Percentiles rank a stretch among this genome's conserved stretches.
phyloP scores from a whole-genome alignment of 2,888 invertebrate species.

The Conus canariensis region DNA sequence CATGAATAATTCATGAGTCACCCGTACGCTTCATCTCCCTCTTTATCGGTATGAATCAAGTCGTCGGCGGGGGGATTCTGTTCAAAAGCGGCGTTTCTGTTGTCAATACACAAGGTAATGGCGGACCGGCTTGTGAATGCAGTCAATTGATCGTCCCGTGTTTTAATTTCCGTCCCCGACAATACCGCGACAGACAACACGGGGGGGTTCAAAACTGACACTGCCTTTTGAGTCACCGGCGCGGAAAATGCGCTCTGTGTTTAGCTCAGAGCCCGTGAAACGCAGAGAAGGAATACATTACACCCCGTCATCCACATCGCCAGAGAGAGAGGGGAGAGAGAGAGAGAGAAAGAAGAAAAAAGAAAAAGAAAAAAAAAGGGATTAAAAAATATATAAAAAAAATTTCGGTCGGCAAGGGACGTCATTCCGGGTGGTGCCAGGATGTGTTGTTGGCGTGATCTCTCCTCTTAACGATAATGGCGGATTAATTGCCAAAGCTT shows the following conservation, averaged over 20 bases:
- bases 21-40: conserved; percentile 31
- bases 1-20: conserved; percentile 37
- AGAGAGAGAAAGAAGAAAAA: not conserved
- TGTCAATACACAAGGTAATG: conserved; percentile 40
- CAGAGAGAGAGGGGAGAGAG: too few species aligned
- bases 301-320: conserved; percentile 19
- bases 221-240: conserved; percentile 30
- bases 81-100: conserved; percentile 27
- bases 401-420: not conserved
- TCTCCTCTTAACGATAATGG: conserved; percentile 35
- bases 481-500: conserved; percentile 42
- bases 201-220: conserved; percentile 39
- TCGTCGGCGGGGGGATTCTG: conserved; percentile 9
- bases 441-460: not conserved
- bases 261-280: conserved; percentile 12
- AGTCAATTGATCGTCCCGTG: conserved; percentile 36
- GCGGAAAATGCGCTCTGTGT: conserved; percentile 38
- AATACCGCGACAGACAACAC: conserved; percentile 27
- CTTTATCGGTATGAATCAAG: conserved; percentile 33
- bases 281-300: conserved; percentile 35
- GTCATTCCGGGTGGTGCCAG: not conserved
- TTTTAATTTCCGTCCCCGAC: conserved; percentile 33
- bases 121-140: not conserved
- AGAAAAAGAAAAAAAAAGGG: not conserved
- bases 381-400: not conserved